Conservation (phyloP, 2,888 invertebrate genomes). For the Zaprionus obscuricornis region DNA sequence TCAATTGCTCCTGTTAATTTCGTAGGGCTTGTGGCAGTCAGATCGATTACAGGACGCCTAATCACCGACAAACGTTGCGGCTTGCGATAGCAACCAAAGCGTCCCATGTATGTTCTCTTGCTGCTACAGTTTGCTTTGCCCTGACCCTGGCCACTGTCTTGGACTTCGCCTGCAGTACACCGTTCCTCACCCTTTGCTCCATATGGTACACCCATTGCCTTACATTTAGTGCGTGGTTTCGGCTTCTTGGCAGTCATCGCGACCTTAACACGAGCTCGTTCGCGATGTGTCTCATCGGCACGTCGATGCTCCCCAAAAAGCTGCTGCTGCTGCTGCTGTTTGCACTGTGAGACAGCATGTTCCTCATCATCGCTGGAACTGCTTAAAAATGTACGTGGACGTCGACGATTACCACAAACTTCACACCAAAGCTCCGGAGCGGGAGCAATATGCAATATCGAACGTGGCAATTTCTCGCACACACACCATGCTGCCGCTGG, state of each 20-base stretch:
- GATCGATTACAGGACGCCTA: too few species aligned
- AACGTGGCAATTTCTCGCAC: slow-evolving; percentile 60
- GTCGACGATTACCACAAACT: slow-evolving; percentile 49
- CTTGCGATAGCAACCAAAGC: slow-evolving; percentile 36
- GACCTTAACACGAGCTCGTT: slow-evolving; percentile 28
- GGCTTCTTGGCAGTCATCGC: slow-evolving; percentile 36
- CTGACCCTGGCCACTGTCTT: neutral
- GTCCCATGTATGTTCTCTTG: slow-evolving; percentile 16
- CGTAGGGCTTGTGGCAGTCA: too few species aligned
- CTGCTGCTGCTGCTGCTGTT: slow-evolving; percentile 1
- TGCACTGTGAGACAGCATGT: too few species aligned
- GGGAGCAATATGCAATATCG: slow-evolving; percentile 42
- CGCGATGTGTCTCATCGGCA: slow-evolving; percentile 8
- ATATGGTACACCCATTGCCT: slow-evolving; percentile 22
- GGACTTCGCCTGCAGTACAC: neutral
- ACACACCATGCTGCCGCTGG: slow-evolving; percentile 39
- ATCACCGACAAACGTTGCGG: slow-evolving; percentile 11
- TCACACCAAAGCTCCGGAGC: slow-evolving; percentile 31
- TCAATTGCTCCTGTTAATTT: too few species aligned
- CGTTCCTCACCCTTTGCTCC: neutral
- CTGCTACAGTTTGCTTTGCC: neutral
- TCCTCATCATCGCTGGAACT: slow-evolving; percentile 58
- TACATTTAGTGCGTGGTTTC: neutral
- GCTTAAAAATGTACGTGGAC: slow-evolving; percentile 12
- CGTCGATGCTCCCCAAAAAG: slow-evolving; percentile 11